Base-by-base conservation (phyloP, 2,888 invertebrate genomes). In the Ceraclea dissimilis region DNA sequence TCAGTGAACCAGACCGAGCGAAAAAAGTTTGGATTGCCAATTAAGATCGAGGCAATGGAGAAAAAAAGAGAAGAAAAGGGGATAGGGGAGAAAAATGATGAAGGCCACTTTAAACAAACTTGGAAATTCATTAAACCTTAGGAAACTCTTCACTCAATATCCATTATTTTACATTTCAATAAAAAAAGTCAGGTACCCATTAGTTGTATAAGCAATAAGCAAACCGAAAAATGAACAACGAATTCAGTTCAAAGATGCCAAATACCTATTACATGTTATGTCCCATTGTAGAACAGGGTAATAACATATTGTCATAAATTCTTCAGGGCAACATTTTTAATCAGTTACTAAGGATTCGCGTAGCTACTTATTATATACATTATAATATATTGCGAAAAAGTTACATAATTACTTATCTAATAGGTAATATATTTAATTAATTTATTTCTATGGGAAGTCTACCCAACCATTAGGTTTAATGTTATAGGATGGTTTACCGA, bases 1-100 rank as follows among this genome's bases (percentile, higher is more conserved):
- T 56, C 58, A 54, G 58, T 54, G 53, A 54, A 52, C 54, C 52
- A 56, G 60, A 60, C 60, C 39, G 13, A 13, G 18, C 49, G 57
- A 34, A 20, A 47, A 52, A 51, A 57, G 56, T 59, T 56, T 56
- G 61, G 57, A 57, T 61, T 59, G 61, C 57, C 61, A 61, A 61
- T 61, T 61, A 61, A 61, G 59, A 57, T 58, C 22, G 50, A 58
- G 56, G 34, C 34, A 39, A 18, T 49, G 10, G 43, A 49, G 18
- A 43, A 33, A 20, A 20, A 11, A 11, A 21, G 46, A 19, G 43
- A 51, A 39, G 51, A 10, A 39, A 39, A 13, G 13, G 39, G 33
- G 39, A 21, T 13, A 50, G 31, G 34, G 49, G 34, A 47, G 20
- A 20, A 47, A 49, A 49, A 49, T 34, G 50, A 43, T 2, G 22